Evolutionary conservation across 2,797 vertebrate species (phyloP).

Genomic region (Chelidonichthys spinosus): DNA sequence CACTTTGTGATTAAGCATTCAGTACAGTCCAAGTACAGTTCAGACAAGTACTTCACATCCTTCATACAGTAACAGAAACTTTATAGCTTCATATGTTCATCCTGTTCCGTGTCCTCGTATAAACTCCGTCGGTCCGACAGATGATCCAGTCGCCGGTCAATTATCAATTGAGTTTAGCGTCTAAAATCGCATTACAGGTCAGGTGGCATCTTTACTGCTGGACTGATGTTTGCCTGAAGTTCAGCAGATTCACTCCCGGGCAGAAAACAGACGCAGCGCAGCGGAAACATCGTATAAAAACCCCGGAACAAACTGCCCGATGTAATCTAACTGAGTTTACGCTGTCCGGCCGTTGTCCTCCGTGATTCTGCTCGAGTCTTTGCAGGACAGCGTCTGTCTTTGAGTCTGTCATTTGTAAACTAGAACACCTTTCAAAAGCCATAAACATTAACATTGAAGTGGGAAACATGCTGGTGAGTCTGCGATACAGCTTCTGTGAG

Average conservation of each 20-base stretch:
- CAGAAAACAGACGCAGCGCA: constrained; percentile 1
- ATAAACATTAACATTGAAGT: constrained; percentile 7
- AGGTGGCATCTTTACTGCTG: constrained; percentile 1
- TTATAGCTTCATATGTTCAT: not conserved
- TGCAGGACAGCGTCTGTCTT: constrained; percentile 5
- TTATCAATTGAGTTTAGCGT: constrained; percentile 28
- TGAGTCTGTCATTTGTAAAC: constrained; percentile 27
- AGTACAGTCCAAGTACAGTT: constrained; percentile 49
- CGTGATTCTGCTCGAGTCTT: constrained; percentile 20
- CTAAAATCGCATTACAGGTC: constrained; percentile 19
- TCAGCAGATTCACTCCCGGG: constrained; percentile 8
- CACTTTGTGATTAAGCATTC: constrained; percentile 47
- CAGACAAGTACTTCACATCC: constrained; percentile 34
- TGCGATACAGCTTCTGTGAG: not conserved
- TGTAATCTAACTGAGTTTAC: constrained; percentile 34
- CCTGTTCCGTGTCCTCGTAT: constrained; percentile 24
- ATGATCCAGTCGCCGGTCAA: constrained; percentile 7
- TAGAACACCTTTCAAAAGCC: constrained; percentile 31
- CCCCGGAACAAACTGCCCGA: not conserved
- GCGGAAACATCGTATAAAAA: constrained; percentile 6
- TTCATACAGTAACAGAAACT: constrained; percentile 35
- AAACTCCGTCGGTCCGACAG: constrained; percentile 16
- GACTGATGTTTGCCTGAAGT: constrained; percentile 23
- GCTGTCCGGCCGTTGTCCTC: constrained; percentile 30
- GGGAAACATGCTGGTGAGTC: not conserved